Percentiles rank a stretch among this genome's conserved stretches.
Evolutionary conservation across 2,797 vertebrate species (phyloP).

Genomic region (Triplophysa yarkandensis): DNA sequence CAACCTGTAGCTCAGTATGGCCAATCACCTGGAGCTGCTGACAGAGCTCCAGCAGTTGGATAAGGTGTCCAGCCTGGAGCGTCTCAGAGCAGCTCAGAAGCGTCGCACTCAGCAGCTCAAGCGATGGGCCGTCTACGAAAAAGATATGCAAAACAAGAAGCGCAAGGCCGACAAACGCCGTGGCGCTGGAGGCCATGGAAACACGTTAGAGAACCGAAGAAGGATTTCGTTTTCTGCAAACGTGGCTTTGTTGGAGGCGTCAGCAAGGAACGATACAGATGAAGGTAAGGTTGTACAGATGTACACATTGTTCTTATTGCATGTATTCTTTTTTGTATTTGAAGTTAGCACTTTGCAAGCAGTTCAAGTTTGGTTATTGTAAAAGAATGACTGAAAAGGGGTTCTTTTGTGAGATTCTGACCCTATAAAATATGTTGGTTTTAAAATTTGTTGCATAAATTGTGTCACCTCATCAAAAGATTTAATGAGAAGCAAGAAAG

Average conservation of each 20-base stretch:
- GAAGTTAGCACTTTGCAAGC: background rate
- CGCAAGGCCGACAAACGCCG: conserved; percentile 88
- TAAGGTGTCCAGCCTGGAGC: conserved; percentile 92
- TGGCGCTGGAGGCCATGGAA: conserved; percentile 60
- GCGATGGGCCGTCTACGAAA: conserved; percentile 94
- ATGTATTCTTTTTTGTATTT: background rate
- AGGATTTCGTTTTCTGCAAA: conserved; percentile 91
- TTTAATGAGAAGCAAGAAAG: background rate
- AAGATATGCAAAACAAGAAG: conserved; percentile 93
- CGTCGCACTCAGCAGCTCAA: conserved; percentile 95
- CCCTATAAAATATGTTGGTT: background rate
- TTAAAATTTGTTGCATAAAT: conserved; percentile 1
- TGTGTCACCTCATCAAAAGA: background rate
- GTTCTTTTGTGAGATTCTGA: background rate
- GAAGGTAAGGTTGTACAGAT: conserved; percentile 80
- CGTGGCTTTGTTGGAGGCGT: conserved; percentile 91
- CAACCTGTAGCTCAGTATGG: conserved; percentile 72
- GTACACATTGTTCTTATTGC: background rate
- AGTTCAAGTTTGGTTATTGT: background rate
- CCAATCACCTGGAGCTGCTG: conserved; percentile 92
- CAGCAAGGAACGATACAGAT: conserved; percentile 89
- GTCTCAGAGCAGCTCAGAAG: conserved; percentile 93
- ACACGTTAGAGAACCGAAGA: conserved; percentile 67
- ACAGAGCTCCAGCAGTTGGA: conserved; percentile 96
- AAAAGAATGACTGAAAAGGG: background rate